Evolutionary conservation across 1,140 invertebrate genomes (phyloP).

Genomic region (Scaptodrosophila lebanonensis): DNA sequence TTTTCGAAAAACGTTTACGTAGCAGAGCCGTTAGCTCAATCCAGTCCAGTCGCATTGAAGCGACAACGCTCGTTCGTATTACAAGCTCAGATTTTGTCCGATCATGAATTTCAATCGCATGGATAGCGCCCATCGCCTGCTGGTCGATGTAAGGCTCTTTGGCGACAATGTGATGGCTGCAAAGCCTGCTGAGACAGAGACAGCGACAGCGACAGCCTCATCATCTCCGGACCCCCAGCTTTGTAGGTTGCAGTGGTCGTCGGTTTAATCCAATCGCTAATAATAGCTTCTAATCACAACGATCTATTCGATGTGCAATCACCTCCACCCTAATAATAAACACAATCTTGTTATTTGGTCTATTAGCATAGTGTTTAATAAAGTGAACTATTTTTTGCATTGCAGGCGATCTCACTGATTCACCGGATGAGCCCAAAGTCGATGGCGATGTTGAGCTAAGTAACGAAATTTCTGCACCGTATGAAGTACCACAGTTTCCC

Average conservation of each 20-base stretch:
- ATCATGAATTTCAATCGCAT: constrained; percentile 69
- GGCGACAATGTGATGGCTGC: constrained; percentile 33
- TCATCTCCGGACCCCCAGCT: not conserved
- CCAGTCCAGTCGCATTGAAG: constrained; percentile 30
- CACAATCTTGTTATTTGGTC: no score
- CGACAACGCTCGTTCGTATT: constrained; percentile 34
- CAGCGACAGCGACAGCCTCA: not conserved
- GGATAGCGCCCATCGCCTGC: constrained; percentile 51
- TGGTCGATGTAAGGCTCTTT: constrained; percentile 49
- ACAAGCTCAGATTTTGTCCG: constrained; percentile 20
- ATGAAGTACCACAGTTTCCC: constrained; percentile 97
- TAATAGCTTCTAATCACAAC: no score
- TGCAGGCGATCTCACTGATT: constrained; percentile 51
- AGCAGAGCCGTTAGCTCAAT: constrained; percentile 1
- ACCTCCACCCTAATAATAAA: no score
- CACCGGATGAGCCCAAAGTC: constrained; percentile 45
- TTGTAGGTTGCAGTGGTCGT: constrained; percentile 18
- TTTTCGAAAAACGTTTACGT: constrained; percentile 4
- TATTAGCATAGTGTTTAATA: not conserved
- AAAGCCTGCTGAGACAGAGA: not conserved
- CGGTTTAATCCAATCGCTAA: not conserved
- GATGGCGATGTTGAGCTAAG: constrained; percentile 77
- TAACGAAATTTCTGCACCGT: constrained; percentile 95
- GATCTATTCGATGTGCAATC: no score
- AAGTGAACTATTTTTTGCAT: constrained; percentile 6